Base-by-base conservation (phyloP, 2,888 invertebrate species). In the Fragum sueziense region DNA sequence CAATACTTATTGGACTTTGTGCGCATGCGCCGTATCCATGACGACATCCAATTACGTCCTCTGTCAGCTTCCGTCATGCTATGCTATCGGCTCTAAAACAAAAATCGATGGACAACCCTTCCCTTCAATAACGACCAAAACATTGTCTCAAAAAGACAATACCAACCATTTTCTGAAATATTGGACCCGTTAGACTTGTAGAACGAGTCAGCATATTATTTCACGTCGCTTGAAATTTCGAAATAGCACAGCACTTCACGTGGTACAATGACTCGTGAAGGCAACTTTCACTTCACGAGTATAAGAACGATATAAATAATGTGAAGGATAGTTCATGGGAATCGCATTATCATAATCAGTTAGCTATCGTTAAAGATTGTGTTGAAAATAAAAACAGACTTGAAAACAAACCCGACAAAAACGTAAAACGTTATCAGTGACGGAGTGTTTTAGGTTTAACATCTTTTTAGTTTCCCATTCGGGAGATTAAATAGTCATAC, bases 11-110 rank as follows among this genome's bases (percentile, higher is more conserved):
- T 47, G 7, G 47, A 20, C 47, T 14, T 47, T 47, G 9, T 61
- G n/a, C 61, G 61, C 61, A 61, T 61, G 61, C 33, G 61, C 61
- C 6, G 61, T 61, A 61, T 31, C 61, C 22, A 61, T 61, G 61
- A 31, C 61, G 20, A 61, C 61, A n/a, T 61, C 61, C 61, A 61
- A 61, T 61, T 61, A 29, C 27, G 61, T 61, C 4, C 1, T 2
- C 20, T 22, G 33, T 33, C 61, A 61, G 61, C 61, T 29, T 61
- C 61, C 61, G 61, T 17, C 61, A 61, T 61, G n/a, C 61, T 17
- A 61, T 61, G n/a, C 61, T 17, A 33, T 31, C 33, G 33, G 61
- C 20, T 33, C 61, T 31, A 61, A n/a, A 61, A 33, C 33, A 61
- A 33, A 31, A 61, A 61, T 61, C 61, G 61, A 61, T 61, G 31